phyloP scores from a whole-genome alignment of 2,113 vertebrate genomes.

The Egretta garzetta region DNA sequence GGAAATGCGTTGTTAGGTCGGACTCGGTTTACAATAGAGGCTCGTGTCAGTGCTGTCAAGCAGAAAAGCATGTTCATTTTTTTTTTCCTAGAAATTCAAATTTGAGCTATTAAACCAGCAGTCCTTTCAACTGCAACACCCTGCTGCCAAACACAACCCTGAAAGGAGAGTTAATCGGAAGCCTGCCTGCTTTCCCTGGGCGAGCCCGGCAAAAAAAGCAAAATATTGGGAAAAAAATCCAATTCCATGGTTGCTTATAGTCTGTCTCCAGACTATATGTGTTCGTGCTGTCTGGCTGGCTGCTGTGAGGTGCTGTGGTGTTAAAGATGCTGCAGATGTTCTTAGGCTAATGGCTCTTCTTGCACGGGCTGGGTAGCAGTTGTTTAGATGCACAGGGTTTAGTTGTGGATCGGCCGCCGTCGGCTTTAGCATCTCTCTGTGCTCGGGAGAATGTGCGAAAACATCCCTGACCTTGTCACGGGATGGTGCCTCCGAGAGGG shows the following conservation, averaged over 20 bases:
- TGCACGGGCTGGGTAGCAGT: background rate
- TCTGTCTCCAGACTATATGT: background rate
- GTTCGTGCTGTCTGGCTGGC: background rate
- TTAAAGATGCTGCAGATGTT: background rate
- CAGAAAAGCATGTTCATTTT: background rate
- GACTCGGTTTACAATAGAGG: background rate
- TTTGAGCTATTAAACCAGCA: background rate
- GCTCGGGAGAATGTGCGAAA: background rate
- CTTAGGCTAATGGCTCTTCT: background rate
- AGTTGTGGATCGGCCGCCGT: background rate
- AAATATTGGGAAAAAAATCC: background rate
- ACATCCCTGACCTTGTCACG: background rate
- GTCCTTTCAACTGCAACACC: background rate
- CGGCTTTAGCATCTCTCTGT: background rate
- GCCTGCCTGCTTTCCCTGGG: background rate
- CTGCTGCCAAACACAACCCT: background rate
- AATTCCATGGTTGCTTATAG: background rate
- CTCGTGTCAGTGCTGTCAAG: background rate
- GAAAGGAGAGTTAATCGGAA: background rate
- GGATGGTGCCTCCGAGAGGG: background rate
- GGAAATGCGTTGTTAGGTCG: background rate
- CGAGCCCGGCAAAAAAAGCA: background rate
- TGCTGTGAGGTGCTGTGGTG: background rate
- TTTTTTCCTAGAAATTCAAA: background rate
- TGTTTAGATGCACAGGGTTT: background rate